Conservation (phyloP, 2,113 vertebrate species). For the Delphinapterus leucas region DNA sequence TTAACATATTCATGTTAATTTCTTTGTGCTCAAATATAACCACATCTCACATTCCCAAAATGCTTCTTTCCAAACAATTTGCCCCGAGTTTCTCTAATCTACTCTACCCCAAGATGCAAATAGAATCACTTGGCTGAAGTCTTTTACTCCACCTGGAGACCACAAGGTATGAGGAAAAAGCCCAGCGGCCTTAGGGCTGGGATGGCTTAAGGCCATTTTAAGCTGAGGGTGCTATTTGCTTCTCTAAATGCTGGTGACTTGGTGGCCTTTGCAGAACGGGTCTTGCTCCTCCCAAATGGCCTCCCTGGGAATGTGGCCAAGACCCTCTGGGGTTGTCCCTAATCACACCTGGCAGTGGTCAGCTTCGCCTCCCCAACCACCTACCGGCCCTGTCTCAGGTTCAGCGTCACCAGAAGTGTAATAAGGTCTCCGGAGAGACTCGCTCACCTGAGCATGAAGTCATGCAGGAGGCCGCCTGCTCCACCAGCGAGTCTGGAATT, state of each 20-base stretch:
- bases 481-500: neutral
- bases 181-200: neutral
- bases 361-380: neutral
- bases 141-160: neutral
- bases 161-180: neutral
- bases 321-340: neutral
- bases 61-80: neutral
- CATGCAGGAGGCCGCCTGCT: conserved; percentile 29
- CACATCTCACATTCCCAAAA: neutral
- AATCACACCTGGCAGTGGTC: neutral
- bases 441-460: conserved; percentile 60
- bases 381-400: neutral
- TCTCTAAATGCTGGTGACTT: neutral
- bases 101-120: neutral
- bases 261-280: neutral
- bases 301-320: neutral
- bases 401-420: neutral
- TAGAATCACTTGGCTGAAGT: neutral
- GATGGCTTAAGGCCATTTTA: neutral
- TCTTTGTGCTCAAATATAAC: neutral
- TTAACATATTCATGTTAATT: neutral
- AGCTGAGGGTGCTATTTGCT: neutral
- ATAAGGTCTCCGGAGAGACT: neutral
- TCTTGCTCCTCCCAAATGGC: neutral
- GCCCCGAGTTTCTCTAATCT: neutral